A percentile compares a stretch with the other conserved stretches of the same genome.
phyloP scores from a whole-genome alignment of 2,888 invertebrate species.

The Luperina testacea region DNA sequence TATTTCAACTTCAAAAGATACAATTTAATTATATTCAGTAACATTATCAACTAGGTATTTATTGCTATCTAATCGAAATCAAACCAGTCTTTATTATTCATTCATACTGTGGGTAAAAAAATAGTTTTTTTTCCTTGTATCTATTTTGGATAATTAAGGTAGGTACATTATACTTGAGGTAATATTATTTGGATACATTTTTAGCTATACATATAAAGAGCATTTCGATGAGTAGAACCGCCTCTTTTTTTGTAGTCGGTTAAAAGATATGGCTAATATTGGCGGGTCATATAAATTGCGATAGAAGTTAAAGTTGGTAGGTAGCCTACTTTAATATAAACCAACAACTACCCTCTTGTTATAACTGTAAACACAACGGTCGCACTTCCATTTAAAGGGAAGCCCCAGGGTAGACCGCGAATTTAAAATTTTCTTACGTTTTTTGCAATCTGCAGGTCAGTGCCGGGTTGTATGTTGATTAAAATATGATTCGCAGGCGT shows the following conservation, averaged over 20 bases:
- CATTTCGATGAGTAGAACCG: neutral
- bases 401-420: too few species aligned
- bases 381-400: neutral
- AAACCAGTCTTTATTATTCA: constrained; percentile 71
- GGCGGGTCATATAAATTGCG: neutral
- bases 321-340: constrained; percentile 6
- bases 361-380: neutral
- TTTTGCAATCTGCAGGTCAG: too few species aligned
- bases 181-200: constrained; percentile 39
- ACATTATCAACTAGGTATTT: constrained; percentile 54
- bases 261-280: neutral
- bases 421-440: too few species aligned
- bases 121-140: constrained; percentile 61
- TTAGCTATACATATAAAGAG: constrained; percentile 3
- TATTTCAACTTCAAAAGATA: constrained; percentile 59
- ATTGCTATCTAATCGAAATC: constrained; percentile 64
- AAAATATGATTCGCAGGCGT: too few species aligned
- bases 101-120: constrained; percentile 68
- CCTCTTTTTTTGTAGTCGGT: neutral
- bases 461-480: too few species aligned
- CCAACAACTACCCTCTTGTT: neutral
- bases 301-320: constrained; percentile 14
- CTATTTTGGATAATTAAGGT: constrained; percentile 53
- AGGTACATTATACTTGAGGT: constrained; percentile 54
- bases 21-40: constrained; percentile 43